Base-by-base conservation (phyloP, 1,140 invertebrate species). In the Drosophila bocqueti region DNA sequence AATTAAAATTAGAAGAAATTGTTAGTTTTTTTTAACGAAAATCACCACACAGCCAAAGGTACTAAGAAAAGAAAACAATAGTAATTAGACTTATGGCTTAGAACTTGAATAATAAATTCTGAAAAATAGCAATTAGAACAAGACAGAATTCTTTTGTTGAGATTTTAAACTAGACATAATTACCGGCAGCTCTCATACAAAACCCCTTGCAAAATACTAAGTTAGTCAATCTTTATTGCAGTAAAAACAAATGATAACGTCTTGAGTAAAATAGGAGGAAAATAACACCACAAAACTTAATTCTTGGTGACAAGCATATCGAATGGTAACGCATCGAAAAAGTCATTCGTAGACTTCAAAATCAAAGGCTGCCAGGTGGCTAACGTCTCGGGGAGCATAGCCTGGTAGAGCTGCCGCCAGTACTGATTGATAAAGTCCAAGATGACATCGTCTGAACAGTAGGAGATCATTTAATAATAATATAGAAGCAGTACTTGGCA, bases 371-470 rank as follows among this genome's bases (percentile, higher is more conserved):
- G 77, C 90, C 91, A 92, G 13, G 72, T 68, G 61, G 79, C 69
- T 58, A 91, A 47, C 0, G 91, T 93, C 43, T 92, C 82, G 0
- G 91, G 91, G 2, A 93, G 43, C 77, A 92, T 83, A 3, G 83
- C 67, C 69, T 85, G 68, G 34, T 91, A 92, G 0, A 92, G 77
- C 31, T 82, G 64, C 2, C 77, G 90, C 92, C 92, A 93, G 40
- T 93, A 84, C 55, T 93, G 87, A 57, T 93, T 93, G 15, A 93
- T 76, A 58, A 93, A 93, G 38, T 93, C 91, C 66, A 93, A 46
- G n/a, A 92, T 77, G 46, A 93, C 75, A 31, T 83, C 73, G 77
- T 93, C 92, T 93, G 18, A 8, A 42, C 42, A 16, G 16, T 15
- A n/a, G 26, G 8, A 29, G 21, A 43, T 29, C 21, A 58, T 36